Evolutionary conservation across 2,888 invertebrate genomes (phyloP).

Genomic region (Agelastica alni): DNA sequence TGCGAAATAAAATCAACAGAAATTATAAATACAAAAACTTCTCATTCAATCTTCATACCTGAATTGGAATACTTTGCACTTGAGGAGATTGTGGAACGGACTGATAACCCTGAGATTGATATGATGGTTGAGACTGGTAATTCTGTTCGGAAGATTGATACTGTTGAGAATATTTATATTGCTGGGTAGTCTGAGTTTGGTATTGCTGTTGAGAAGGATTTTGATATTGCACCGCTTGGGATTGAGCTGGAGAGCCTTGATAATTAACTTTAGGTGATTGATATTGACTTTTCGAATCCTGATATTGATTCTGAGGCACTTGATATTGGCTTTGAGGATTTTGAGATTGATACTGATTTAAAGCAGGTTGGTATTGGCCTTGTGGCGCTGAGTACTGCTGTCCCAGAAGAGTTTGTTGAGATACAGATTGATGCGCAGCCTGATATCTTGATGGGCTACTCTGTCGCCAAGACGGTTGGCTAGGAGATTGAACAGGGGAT

Average conservation of each 20-base stretch:
- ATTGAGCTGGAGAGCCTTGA: constrained; percentile 28
- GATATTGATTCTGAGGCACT: constrained; percentile 29
- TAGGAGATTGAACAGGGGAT: constrained; percentile 54
- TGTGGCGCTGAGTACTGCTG: constrained; percentile 27
- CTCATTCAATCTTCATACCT: no score
- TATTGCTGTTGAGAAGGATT: constrained; percentile 32
- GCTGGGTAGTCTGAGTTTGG: constrained; percentile 29
- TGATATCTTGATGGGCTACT: constrained; percentile 30
- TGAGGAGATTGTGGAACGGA: constrained; percentile 6
- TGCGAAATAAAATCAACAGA: neutral
- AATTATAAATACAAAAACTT: no score
- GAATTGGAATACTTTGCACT: constrained; percentile 32
- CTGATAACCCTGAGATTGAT: constrained; percentile 16
- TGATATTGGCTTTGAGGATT: constrained; percentile 35
- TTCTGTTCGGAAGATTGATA: constrained; percentile 18
- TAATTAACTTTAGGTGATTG: constrained; percentile 34
- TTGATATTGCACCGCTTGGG: constrained; percentile 15
- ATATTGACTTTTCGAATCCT: constrained; percentile 31
- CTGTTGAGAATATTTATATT: constrained; percentile 31
- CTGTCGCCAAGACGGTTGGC: constrained; percentile 44
- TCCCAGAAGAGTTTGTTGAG: constrained; percentile 32
- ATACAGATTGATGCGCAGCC: constrained; percentile 34
- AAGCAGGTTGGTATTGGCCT: constrained; percentile 27
- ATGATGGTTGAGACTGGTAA: constrained; percentile 10
- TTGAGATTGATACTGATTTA: constrained; percentile 31